A percentile compares a stretch with the other conserved stretches of the same genome.
phyloP scores from a whole-genome alignment of 2,113 vertebrate species.

The Coregonus clupeaformis region DNA sequence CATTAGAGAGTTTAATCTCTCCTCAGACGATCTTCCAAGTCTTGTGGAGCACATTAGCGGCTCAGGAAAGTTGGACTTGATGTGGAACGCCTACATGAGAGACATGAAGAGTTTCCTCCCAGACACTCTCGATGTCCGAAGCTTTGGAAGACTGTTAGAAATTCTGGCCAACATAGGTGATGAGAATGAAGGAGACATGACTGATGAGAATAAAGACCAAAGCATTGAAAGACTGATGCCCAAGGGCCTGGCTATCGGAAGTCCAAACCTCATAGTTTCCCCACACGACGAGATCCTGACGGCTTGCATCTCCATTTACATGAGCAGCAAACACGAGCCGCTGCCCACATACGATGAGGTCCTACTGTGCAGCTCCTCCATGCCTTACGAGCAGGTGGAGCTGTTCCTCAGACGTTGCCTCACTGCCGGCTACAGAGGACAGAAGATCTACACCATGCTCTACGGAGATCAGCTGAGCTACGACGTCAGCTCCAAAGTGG shows the following conservation, averaged over 20 bases:
- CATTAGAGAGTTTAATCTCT: conserved; percentile 11
- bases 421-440: conserved; percentile 55
- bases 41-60: conserved; percentile 48
- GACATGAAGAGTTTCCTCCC: conserved; percentile 77
- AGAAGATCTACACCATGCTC: conserved; percentile 84
- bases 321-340: conserved; percentile 74
- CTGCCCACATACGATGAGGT: conserved; percentile 89
- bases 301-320: conserved; percentile 87
- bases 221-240: conserved; percentile 73
- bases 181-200: conserved; percentile 37
- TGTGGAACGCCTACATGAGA: conserved; percentile 80
- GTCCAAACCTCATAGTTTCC: conserved; percentile 87
- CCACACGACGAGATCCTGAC: conserved; percentile 78
- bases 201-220: conserved; percentile 8
- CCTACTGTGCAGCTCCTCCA: conserved; percentile 84
- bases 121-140: conserved; percentile 76
- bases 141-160: conserved; percentile 78
- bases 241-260: conserved; percentile 69
- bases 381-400: conserved; percentile 82
- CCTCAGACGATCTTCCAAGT: conserved; percentile 28
- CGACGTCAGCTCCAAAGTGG: conserved; percentile 82
- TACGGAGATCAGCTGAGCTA: conserved; percentile 87
- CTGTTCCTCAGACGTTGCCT: conserved; percentile 89
- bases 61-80: conserved; percentile 56
- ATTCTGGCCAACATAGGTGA: conserved; percentile 61